phyloP scores from a whole-genome alignment of 2,888 invertebrate species.

The Caenorhabditis parvicauda region DNA sequence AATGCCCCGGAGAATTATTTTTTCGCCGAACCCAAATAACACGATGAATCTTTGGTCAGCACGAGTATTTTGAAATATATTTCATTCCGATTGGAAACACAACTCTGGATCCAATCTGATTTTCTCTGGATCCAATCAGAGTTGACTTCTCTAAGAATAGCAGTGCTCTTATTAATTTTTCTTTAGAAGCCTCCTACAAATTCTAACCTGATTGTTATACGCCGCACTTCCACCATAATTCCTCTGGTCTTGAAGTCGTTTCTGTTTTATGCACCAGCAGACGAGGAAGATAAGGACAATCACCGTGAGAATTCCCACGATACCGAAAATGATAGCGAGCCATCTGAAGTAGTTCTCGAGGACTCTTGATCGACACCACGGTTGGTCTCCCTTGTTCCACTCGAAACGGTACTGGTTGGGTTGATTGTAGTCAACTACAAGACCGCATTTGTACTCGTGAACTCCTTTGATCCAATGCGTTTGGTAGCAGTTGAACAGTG shows the following conservation, averaged over 20 bases:
- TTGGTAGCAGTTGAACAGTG: conserved; percentile 59
- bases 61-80: no score
- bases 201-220: conserved; percentile 18
- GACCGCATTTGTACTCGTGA: conserved; percentile 58
- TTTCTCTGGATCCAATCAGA: no score
- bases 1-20: no score
- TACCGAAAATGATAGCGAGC: conserved; percentile 54
- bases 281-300: conserved; percentile 43
- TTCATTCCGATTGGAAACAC: no score
- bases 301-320: conserved; percentile 39
- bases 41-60: no score
- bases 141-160: no score
- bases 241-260: conserved; percentile 22
- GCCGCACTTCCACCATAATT: conserved; percentile 23
- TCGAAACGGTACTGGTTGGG: conserved; percentile 59
- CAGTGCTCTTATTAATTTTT: neutral
- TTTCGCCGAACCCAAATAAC: no score
- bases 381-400: conserved; percentile 61
- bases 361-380: conserved; percentile 61
- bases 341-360: conserved; percentile 61
- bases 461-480: conserved; percentile 61
- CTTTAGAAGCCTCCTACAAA: neutral
- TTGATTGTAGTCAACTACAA: conserved; percentile 55
- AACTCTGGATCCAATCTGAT: no score
- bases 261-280: conserved; percentile 48